phyloP scores from a whole-genome alignment of 2,113 vertebrate genomes.

The Lagopus leucura region DNA sequence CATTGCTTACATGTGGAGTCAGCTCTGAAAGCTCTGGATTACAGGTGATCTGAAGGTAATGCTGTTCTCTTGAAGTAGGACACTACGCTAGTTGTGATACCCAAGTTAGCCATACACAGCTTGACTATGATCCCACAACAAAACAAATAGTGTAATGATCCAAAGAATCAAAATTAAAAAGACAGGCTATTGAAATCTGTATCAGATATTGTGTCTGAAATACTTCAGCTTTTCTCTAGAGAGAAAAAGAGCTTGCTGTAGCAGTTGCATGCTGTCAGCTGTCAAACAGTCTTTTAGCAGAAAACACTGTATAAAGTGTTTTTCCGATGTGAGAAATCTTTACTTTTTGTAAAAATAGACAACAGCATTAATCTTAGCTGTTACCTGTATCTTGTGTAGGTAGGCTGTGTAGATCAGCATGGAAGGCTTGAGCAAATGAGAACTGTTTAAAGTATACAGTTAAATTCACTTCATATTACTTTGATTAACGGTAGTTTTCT shows the following conservation, averaged over 20 bases:
- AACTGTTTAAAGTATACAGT: background rate
- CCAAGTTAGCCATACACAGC: background rate
- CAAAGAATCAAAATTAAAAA: background rate
- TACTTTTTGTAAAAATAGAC: background rate
- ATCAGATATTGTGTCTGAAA: conserved; percentile 8
- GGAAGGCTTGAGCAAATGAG: background rate
- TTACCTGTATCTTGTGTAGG: background rate
- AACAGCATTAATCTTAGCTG: background rate
- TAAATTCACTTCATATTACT: background rate
- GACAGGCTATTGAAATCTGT: background rate
- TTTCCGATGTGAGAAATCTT: background rate
- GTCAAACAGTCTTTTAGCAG: conserved; percentile 19
- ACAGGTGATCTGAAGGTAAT: background rate
- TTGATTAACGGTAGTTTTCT: background rate
- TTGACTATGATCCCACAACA: background rate
- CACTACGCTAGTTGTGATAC: background rate
- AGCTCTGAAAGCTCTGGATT: background rate
- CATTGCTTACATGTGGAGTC: background rate
- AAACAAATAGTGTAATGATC: background rate
- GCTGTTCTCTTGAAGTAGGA: background rate
- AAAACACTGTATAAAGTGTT: background rate
- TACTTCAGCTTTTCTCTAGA: background rate
- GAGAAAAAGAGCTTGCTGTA: background rate
- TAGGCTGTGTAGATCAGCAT: background rate
- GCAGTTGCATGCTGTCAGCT: background rate